Evolutionary conservation across 2,888 invertebrate genomes (phyloP).

Genomic region (Cantharis nigra): DNA sequence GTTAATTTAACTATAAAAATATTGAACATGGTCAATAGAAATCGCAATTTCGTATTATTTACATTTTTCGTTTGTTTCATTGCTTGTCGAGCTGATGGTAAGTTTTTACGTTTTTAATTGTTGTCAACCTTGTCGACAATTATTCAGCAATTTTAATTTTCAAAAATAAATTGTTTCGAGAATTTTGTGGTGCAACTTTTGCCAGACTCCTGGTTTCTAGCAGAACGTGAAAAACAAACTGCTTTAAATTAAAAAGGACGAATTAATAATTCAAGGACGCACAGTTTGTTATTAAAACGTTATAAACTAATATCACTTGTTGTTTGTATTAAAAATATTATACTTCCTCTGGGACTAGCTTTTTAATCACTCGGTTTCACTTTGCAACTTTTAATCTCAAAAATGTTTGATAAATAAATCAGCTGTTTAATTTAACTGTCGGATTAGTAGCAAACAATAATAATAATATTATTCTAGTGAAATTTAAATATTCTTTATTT

Average conservation of each 20-base stretch:
- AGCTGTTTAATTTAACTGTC: not conserved
- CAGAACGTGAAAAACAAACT: not conserved
- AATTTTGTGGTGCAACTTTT: not conserved
- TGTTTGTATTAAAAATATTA: not conserved
- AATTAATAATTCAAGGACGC: not conserved
- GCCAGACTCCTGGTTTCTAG: not conserved
- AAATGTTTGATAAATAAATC: not conserved
- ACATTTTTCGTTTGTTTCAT: constrained; percentile 6
- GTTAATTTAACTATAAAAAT: not conserved
- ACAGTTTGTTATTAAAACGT: not conserved
- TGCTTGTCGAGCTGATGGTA: constrained; percentile 8
- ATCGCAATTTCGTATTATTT: not conserved
- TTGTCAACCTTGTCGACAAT: constrained; percentile 7
- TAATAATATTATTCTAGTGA: too few relatives aligned
- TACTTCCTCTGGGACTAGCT: not conserved
- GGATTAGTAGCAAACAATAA: not conserved
- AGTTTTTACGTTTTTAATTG: constrained; percentile 7
- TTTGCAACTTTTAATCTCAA: not conserved
- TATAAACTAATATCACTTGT: not conserved
- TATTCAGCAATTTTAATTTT: constrained; percentile 1
- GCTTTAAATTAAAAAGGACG: not conserved
- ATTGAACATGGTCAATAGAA: constrained; percentile 1
- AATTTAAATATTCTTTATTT: not conserved
- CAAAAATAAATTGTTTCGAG: not conserved
- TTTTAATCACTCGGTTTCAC: not conserved